Conservation (phyloP, 1,140 invertebrate species). For the Drosophila mauritiana region DNA sequence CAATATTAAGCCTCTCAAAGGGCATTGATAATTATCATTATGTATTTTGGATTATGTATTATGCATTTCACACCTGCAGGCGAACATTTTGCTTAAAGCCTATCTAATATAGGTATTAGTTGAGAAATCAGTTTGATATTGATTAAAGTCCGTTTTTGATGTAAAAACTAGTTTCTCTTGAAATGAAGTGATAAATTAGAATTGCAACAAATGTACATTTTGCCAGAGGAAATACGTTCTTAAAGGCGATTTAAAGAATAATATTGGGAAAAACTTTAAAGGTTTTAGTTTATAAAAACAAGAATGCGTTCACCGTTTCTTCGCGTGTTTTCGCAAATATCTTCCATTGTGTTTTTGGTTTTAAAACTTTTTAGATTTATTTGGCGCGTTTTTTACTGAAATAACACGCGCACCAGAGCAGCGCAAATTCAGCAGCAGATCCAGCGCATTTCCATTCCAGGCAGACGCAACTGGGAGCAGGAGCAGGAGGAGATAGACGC, state of each 20-base stretch:
- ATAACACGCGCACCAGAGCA: conserved; percentile 6
- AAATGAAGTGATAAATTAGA: too few relatives aligned
- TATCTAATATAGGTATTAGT: too few relatives aligned
- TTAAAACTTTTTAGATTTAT: conserved; percentile 11
- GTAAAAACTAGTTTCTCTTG: too few relatives aligned
- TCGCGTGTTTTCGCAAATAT: background rate
- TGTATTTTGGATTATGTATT: conserved; percentile 21
- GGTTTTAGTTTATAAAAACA: background rate
- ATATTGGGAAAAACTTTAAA: too few relatives aligned
- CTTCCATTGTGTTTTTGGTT: conserved; percentile 5
- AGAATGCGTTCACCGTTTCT: background rate
- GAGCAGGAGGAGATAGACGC: conserved; percentile 1
- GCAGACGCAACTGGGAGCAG: conserved; percentile 6
- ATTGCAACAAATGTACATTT: background rate
- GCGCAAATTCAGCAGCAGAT: conserved; percentile 14
- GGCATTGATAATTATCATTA: conserved; percentile 44
- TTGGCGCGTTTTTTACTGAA: conserved; percentile 5
- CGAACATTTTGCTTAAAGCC: conserved; percentile 2
- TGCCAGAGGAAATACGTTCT: background rate
- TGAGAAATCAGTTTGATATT: background rate
- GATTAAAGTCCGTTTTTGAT: background rate
- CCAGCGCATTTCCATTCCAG: conserved; percentile 35
- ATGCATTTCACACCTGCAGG: background rate
- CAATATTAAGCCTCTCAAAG: conserved; percentile 15
- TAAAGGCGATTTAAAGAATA: background rate